Base-by-base conservation (phyloP, 2,888 invertebrate genomes). In the Meiosimyza decipiens region DNA sequence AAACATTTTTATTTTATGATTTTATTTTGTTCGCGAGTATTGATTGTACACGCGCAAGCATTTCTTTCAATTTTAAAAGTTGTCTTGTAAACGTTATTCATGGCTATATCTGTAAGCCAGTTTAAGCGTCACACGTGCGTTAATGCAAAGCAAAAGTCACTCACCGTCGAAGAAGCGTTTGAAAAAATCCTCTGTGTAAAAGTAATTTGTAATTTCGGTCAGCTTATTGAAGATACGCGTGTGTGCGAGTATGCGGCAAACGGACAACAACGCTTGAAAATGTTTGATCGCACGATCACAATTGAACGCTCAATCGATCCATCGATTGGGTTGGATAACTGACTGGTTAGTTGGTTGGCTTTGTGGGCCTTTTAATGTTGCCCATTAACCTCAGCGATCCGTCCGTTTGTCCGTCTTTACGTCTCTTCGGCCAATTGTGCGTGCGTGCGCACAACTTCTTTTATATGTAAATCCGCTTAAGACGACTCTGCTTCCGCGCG, bases 311-410 rank as follows among this genome's bases (percentile, higher is more conserved):
- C 64, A 59, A 59, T 62, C 70, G 63, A 63, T 49, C 65, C 52
- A 54, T 51, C 51, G 64, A 51, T 51, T 51, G 64, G 64, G 16
- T 62, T 62, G 11, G 63, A 47, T 49, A 54, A 28, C 52, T 66
- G 16, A 40, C 59, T 40, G 70, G 52, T 60, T 52, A 28, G n/a
- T 40, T 15, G 33, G 59, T 12, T 22, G 16, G 59, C 59, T 59
- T 40, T 40, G 40, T 40, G 49, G 22, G 28, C 51, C 60, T 80
- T 80, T 82, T 82, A 83, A 82, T 82, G 82, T 74, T 83, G 82
- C 83, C 83, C 82, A 82, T 82, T 82, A 82, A 82, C 82, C 82
- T 83, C 81, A 79, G 65, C 28, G 18, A 75, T 40, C 40, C 40
- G 40, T 40, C 9, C 40, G 40, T 40, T 52, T 59, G 73, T 63